Evolutionary conservation across 1,140 invertebrate genomes (phyloP), one percentile per base, ranked within the genome.

Genomic region (Acyrthosiphon pisum): DNA sequence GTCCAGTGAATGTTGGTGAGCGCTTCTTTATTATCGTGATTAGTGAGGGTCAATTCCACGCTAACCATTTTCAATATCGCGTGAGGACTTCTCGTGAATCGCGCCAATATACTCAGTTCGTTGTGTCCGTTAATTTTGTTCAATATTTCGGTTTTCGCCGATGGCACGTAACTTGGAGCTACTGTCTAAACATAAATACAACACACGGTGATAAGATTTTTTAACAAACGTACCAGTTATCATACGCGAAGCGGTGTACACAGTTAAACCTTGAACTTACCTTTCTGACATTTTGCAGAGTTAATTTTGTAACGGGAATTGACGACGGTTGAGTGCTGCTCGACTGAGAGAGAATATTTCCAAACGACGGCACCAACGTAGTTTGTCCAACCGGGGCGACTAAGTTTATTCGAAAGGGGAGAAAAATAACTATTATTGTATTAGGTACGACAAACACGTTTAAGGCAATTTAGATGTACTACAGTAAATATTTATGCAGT

Each of bases 1-100:
- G 96, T 97, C 94, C 98, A 95, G 94, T 96, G 96, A 93, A 99
- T 97, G 94, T 97, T 96, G 46, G 95, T 96, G 53, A 99, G 96
- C 86, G 97, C 96, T 76, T 97, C 96, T 44, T 76, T 84, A 23
- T 95, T 96, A 86, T 96, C 96, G 94, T 96, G 96, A 95, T 99
- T 99, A 9, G 96, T 96, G 95, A 99, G 97, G 37, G 96, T 96
- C 90, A 99, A 95, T 95, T 99, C 98, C 20, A 99, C 95, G 83
- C 97, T 97, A 92, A 97, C 96, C 97, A 99, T 98, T 94, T 96
- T 96, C 46, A 97, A 96, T 95, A 97, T 98, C 91, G 99, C 96
- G 95, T 99, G 98, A 48, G 97, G 97, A 20, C 97, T 96, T 94
- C 98, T 96, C 0, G 97, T 97, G 95, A 98, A 99, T 44, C 94